phyloP scores from a whole-genome alignment of 2,888 invertebrate species.

The Lasioglossum malachurum region DNA sequence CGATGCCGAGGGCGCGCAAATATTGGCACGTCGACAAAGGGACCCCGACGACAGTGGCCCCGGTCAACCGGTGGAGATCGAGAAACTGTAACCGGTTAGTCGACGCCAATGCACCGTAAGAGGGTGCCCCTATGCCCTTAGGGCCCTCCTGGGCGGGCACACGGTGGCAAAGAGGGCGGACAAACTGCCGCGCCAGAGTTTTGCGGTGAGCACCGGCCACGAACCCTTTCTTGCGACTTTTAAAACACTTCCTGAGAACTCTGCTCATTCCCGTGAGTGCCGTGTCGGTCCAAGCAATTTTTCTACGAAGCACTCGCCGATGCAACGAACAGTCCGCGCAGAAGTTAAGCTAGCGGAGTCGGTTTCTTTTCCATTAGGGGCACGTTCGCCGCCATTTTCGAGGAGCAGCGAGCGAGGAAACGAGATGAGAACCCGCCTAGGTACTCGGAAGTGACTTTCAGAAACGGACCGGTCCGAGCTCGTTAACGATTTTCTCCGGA shows the following conservation, averaged over 20 bases:
- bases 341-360: neutral
- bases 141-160: slow-evolving; percentile 53
- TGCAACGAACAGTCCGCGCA: neutral
- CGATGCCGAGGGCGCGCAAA: slow-evolving; percentile 24
- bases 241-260: neutral
- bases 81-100: neutral
- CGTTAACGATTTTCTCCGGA: slow-evolving; percentile 4
- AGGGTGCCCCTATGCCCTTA: slow-evolving; percentile 60
- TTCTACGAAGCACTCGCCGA: neutral
- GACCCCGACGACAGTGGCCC: slow-evolving; percentile 4
- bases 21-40: slow-evolving; percentile 33
- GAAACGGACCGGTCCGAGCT: slow-evolving; percentile 8
- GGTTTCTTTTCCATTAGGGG: neutral
- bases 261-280: neutral
- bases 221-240: slow-evolving; percentile 19
- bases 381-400: neutral
- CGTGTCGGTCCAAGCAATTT: neutral
- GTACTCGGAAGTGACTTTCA: neutral
- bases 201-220: slow-evolving; percentile 27
- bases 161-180: slow-evolving; percentile 67
- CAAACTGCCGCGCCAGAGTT: slow-evolving; percentile 52
- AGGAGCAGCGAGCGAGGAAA: neutral
- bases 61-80: slow-evolving; percentile 1
- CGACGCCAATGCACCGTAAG: slow-evolving; percentile 33
- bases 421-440: neutral